Evolutionary conservation across 2,888 invertebrate genomes (phyloP).

Genomic region (Drosophila ustulata): DNA sequence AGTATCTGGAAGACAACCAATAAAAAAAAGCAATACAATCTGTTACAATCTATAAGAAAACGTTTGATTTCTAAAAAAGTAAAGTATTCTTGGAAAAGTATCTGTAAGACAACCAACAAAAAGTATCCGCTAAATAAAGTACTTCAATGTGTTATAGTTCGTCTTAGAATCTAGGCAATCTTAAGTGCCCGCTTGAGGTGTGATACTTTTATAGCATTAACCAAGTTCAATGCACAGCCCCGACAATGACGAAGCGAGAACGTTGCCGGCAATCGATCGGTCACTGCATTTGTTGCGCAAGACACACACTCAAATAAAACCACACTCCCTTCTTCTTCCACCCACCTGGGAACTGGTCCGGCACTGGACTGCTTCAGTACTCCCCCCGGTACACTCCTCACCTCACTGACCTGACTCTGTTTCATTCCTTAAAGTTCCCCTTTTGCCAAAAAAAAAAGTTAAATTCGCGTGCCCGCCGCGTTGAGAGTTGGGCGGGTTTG

Average conservation of each 20-base stretch:
- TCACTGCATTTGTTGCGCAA: slow-evolving; percentile 68
- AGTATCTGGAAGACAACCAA: too few species aligned
- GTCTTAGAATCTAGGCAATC: slow-evolving; percentile 1
- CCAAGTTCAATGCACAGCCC: slow-evolving; percentile 72
- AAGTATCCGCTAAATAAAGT: not conserved
- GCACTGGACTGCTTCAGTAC: not conserved
- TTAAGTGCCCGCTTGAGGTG: slow-evolving; percentile 7
- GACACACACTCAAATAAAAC: slow-evolving; percentile 4
- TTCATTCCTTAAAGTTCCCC: slow-evolving; percentile 2
- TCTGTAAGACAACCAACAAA: too few species aligned
- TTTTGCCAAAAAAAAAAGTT: slow-evolving; percentile 58
- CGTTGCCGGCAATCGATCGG: slow-evolving; percentile 50
- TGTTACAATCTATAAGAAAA: too few species aligned
- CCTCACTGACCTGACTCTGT: slow-evolving; percentile 28
- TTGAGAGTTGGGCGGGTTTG: slow-evolving; percentile 25
- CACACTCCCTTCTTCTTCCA: slow-evolving; percentile 19
- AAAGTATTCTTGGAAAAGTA: not conserved
- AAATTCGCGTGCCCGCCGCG: slow-evolving; percentile 57
- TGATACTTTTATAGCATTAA: slow-evolving; percentile 14
- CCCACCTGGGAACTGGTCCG: slow-evolving; percentile 11
- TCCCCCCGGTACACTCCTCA: slow-evolving; percentile 6
- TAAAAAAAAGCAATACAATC: too few species aligned
- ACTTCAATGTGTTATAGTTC: not conserved
- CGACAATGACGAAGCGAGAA: slow-evolving; percentile 61
- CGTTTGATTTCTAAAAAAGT: not conserved